Base-by-base conservation (phyloP, 2,113 vertebrate genomes). In the Carettochelys insculpta region DNA sequence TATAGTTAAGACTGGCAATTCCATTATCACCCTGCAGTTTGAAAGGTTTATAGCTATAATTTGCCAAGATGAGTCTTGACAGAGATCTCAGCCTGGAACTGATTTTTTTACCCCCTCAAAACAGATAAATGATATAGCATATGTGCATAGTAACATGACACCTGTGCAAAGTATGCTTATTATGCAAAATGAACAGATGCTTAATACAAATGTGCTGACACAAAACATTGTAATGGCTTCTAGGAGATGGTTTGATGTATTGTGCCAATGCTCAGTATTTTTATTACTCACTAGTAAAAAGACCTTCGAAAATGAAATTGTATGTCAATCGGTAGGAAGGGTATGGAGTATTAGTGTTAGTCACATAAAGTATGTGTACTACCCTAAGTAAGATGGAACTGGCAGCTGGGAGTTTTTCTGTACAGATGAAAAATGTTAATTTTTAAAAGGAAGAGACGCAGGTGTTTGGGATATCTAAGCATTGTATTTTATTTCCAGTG, bases 301-400 rank as follows among this genome's bases (percentile, higher is more conserved):
- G 77, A 38, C 16, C 22, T 9, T 45, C 65, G 45, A 45, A 52
- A 71, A 22, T 88, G 85, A 85, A 90, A 61, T 5, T 48, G 80
- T 50, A 27, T 89, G 87, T 82, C 91, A 89, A 56, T 92, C 91
- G 82, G 53, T 24, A 85, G 54, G 71, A 77, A 88, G n/a, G 65
- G 45, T 19, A 68, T 52, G 75, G 29, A 2, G 20, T 0, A 0
- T 2, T 77, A 38, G 54, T 29, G 80, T 82, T 82, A 76, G 65
- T 65, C 54, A 3, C 3, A 14, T 53, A 29, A 29, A 43, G 27
- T 5, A 91, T 54, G 82, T 1, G 0, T 58, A 17, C 29, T n/a
- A n/a, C n/a, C 4, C 71, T 25, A 77, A 14, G 41, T 47, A 2
- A 17, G 73, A 47, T 82, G 75, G 47, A 81, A 38, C 34, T 90